phyloP scores from a whole-genome alignment of 2,113 vertebrate species.

The Scalopus aquaticus region DNA sequence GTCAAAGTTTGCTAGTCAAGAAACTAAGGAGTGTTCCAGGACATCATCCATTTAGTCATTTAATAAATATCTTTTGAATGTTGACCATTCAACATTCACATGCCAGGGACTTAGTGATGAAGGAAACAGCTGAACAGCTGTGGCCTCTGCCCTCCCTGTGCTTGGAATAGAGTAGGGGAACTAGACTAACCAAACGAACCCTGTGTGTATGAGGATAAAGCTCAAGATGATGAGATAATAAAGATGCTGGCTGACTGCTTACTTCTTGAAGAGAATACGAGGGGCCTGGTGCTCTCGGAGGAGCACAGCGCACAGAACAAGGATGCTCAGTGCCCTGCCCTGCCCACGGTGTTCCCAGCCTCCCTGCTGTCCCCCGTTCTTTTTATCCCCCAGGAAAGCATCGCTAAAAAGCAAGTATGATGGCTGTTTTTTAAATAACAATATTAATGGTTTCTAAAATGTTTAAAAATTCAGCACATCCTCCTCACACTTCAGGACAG shows the following conservation, averaged over 20 bases:
- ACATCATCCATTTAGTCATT: background rate
- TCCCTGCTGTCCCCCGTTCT: no score
- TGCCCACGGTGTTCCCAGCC: background rate
- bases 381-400: background rate
- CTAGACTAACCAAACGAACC: background rate
- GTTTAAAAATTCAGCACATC: background rate
- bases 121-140: background rate
- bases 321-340: background rate
- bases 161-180: background rate
- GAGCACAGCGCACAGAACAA: no score
- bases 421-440: background rate
- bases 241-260: background rate
- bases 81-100: background rate
- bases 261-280: background rate
- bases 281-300: no score
- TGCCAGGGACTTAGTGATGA: background rate
- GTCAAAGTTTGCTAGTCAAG: background rate
- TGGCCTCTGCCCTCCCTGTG: background rate
- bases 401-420: background rate
- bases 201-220: background rate
- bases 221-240: background rate
- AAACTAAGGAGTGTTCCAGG: background rate
- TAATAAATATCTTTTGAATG: constrained; percentile 23
- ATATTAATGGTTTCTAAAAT: background rate
- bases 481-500: background rate